phyloP scores from a whole-genome alignment of 1,140 invertebrate species.

The Mamestra configurata region DNA sequence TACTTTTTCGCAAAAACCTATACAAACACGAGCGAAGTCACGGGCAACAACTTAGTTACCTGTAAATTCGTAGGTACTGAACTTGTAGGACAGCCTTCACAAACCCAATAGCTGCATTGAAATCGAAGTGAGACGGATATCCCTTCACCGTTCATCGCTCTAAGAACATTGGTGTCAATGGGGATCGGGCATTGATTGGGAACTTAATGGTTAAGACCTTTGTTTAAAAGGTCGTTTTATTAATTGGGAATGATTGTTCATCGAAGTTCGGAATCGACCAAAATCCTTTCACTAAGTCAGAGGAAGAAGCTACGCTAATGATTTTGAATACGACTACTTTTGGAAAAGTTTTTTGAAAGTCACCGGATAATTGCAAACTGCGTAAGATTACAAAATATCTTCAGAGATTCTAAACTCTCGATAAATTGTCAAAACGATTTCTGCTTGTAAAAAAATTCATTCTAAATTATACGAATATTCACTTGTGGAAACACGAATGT shows the following conservation, averaged over 20 bases:
- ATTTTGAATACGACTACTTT: too few species aligned
- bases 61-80: too few species aligned
- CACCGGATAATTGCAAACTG: too few species aligned
- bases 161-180: background rate
- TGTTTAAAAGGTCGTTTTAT: background rate
- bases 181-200: background rate
- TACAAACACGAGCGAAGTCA: too few species aligned
- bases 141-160: background rate
- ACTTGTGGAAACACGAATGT: slow-evolving; percentile 24
- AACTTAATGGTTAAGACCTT: background rate
- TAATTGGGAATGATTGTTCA: background rate
- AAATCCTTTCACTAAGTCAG: background rate
- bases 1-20: too few species aligned
- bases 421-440: slow-evolving; percentile 9
- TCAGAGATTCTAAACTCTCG: too few species aligned
- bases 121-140: background rate
- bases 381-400: too few species aligned
- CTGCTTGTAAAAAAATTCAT: slow-evolving; percentile 1
- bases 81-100: too few species aligned
- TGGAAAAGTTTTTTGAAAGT: background rate
- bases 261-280: background rate
- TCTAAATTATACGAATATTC: slow-evolving; percentile 13
- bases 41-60: too few species aligned
- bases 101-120: background rate
- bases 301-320: background rate